Evolutionary conservation across 2,888 invertebrate species (phyloP).

Genomic region (Acanthosoma haemorrhoidale): DNA sequence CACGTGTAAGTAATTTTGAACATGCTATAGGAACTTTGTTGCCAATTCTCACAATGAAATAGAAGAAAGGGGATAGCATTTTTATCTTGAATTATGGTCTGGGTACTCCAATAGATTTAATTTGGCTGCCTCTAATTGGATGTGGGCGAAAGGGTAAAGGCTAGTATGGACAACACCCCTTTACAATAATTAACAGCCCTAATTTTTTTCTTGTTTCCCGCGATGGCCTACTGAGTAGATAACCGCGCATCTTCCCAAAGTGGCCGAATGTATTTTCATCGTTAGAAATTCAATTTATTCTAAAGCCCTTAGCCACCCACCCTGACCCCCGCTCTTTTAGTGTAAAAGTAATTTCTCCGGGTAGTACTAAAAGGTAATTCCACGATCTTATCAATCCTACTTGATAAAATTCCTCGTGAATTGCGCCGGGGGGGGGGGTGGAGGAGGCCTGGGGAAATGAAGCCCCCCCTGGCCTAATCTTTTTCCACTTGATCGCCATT

Average conservation of each 20-base stretch:
- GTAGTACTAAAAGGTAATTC: slow-evolving; percentile 22
- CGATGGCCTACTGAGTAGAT: neutral
- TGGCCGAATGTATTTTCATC: neutral
- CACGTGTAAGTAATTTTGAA: no score
- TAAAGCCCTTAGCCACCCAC: neutral
- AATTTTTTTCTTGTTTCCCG: no score
- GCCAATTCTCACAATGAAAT: no score
- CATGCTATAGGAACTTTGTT: no score
- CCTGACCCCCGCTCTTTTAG: neutral
- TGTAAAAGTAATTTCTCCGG: slow-evolving; percentile 1
- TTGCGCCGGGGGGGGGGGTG: neutral
- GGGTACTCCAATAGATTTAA: no score
- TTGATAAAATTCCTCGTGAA: slow-evolving; percentile 26
- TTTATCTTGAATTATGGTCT: no score
- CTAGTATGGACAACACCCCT: no score
- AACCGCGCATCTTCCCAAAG: slow-evolving; percentile 17
- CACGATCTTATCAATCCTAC: slow-evolving; percentile 25
- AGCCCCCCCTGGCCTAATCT: slow-evolving; percentile 12
- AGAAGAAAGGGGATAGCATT: no score
- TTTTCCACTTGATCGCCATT: slow-evolving; percentile 27
- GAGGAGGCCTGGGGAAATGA: neutral
- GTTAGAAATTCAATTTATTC: slow-evolving; percentile 19
- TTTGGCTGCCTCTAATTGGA: no score
- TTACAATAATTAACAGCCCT: no score
- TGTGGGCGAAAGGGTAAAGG: no score